Base-by-base conservation (phyloP, 2,888 invertebrate genomes). In the Temnothorax unifasciatus region DNA sequence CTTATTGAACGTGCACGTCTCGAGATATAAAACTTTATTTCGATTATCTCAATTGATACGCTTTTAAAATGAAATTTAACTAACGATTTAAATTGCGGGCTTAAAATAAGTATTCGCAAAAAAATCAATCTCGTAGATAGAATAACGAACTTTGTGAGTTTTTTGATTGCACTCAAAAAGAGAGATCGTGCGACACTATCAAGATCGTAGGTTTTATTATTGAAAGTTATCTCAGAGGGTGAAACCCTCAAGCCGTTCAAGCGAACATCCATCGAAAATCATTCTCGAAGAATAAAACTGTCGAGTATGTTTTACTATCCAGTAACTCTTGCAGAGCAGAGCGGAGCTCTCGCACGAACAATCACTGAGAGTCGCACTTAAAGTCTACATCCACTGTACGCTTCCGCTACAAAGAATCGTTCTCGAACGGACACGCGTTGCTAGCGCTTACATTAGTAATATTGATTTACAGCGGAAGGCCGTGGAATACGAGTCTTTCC, bases 401-500 rank as follows among this genome's bases (percentile, higher is more conserved):
- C 25, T 34, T 57, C 15, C 15, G 15, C 15, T 13, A 68, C 44
- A 57, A 66, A 66, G 44, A 77, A 57, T 57, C 44, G 9, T n/a
- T 57, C 21, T n/a, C 11, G 15, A 57, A 29, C n/a, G 68, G 68
- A 57, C 68, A 68, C 44, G 21, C 15, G 18, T 73, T 61, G 61
- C 74, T 29, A 9, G n/a, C 38, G 68, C 29, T 77, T 77, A 68
- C 57, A 68, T 77, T 68, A 57, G 68, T 57, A 77, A 77, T 77
- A 77, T 77, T 77, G 68, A 68, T 68, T 77, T 57, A 68, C 44
- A 68, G 68, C 41, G 34, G 44, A 85, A 84, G 79, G 74, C 34
- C 34, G 41, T 83, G 68, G 79, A 74, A 83, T 76, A 61, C 59
- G 57, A 75, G 54, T 87, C 69, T 85, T 79, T 41, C 59, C 52